Percentiles rank a stretch among this genome's conserved stretches.
Conservation (phyloP, 2,113 vertebrate species). For the Nyctereutes procyonoides region DNA sequence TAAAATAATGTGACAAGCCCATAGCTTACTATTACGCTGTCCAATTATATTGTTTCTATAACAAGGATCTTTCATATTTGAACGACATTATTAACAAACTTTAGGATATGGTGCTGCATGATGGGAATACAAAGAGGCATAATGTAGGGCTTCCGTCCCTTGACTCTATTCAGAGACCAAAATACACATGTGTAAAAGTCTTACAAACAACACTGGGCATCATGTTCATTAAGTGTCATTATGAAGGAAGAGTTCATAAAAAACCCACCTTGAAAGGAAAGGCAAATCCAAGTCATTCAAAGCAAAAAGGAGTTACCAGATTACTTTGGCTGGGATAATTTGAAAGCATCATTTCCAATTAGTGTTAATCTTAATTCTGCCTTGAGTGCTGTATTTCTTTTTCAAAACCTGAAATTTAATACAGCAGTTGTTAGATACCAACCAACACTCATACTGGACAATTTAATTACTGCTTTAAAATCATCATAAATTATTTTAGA, state of each 20-base stretch:
- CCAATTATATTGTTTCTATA: background rate
- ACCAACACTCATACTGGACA: background rate
- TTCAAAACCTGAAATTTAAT: slow-evolving; percentile 28
- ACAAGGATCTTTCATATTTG: background rate
- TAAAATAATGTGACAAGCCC: background rate
- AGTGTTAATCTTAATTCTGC: background rate
- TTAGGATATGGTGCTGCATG: background rate
- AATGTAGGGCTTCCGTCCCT: background rate
- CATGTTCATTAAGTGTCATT: background rate
- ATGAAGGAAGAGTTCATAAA: background rate
- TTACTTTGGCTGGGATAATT: background rate
- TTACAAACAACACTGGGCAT: background rate
- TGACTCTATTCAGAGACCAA: background rate
- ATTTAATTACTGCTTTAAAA: slow-evolving; percentile 22
- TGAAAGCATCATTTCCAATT: slow-evolving; percentile 41
- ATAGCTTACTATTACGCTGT: background rate
- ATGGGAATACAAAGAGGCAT: background rate
- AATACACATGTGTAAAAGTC: background rate
- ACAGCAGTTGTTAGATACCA: background rate
- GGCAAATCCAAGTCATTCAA: slow-evolving; percentile 25
- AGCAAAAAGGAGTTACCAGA: background rate
- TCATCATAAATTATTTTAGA: background rate
- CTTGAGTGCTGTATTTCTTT: background rate
- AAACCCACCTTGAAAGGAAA: slow-evolving; percentile 14
- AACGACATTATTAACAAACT: background rate